These are phyloP conservation scores for Salvelinus alpinus DNA, from an alignment of 2,113 vertebrate species.

Conservation along the genomic window DNA sequence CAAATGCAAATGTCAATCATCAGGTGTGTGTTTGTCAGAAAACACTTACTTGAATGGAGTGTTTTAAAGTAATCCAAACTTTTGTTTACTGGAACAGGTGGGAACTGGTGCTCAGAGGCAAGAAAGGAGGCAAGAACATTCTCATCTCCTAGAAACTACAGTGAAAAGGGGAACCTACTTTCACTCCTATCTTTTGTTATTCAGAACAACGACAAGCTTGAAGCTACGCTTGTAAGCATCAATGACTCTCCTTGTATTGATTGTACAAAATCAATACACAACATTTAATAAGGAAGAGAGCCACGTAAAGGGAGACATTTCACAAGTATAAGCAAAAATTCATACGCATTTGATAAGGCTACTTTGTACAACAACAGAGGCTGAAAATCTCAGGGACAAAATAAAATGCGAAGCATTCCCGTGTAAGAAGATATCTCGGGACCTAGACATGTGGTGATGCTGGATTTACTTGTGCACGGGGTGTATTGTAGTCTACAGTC, in stretches of 20 bases:
- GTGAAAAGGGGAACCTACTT: slow-evolving; percentile 59
- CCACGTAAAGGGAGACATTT: slow-evolving; percentile 26
- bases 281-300: slow-evolving; percentile 92
- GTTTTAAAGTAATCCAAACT: slow-evolving; percentile 4
- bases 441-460: background rate
- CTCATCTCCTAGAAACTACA: slow-evolving; percentile 50
- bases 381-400: background rate
- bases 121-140: slow-evolving; percentile 15
- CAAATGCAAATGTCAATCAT: background rate
- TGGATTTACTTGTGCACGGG: background rate
- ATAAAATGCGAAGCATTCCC: background rate
- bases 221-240: slow-evolving; percentile 71
- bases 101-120: background rate
- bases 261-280: slow-evolving; percentile 88
- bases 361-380: background rate
- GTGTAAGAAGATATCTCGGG: background rate
- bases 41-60: background rate
- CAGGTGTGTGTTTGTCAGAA: background rate
- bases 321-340: background rate
- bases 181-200: slow-evolving; percentile 81
- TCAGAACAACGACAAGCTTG: slow-evolving; percentile 83
- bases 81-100: slow-evolving; percentile 5
- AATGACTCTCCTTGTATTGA: slow-evolving; percentile 82
- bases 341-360: background rate
- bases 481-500: background rate